Base-by-base conservation (phyloP, 2,888 invertebrate genomes). In the Pediacus dermestoides region DNA sequence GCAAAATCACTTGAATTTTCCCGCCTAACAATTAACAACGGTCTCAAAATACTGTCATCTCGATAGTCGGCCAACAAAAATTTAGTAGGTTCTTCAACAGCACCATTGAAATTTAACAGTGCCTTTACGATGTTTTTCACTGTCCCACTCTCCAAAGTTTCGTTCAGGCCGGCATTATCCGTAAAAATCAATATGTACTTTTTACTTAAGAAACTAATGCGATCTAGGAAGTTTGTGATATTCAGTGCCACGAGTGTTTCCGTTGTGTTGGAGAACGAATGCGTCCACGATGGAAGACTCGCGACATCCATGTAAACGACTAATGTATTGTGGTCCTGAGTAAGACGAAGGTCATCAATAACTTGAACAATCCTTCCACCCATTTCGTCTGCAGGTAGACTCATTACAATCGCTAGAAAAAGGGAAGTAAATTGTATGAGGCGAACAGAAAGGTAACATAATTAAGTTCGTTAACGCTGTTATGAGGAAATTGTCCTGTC, bases 341-440 rank as follows among this genome's bases (percentile, higher is more conserved):
- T 61, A 26, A 72, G 61, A 34, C 67, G 67, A 31, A 73, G 63
- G 28, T 58, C 52, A 52, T 73, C 72, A 25, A 74, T 59, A 23
- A 71, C 68, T 42, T 61, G 50, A 28, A 74, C 57, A 21, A 73
- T 68, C 11, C 46, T 60, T 42, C 56, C 61, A 2, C 71, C 70
- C 9, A 63, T 56, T 12, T 67, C 64, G 50, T 71, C 68, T 35
- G 71, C 61, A n/a, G 76, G 72, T 39, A 74, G 60, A 53, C 75
- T 76, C 23, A 77, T 58, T 6, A 77, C 60, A 30, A 75, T 67
- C 7, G 66, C 75, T 75, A 68, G 34, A 65, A 66, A 37, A 55
- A 55, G 51, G 40, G 46, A 39, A 42, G 30, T 23, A 37, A 14
- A 21, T 4, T 16, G 30, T 33, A 22, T 28, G n/a, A 7, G n/a